phyloP scores from a whole-genome alignment of 2,888 invertebrate genomes.

The Herminia tarsipennalis region DNA sequence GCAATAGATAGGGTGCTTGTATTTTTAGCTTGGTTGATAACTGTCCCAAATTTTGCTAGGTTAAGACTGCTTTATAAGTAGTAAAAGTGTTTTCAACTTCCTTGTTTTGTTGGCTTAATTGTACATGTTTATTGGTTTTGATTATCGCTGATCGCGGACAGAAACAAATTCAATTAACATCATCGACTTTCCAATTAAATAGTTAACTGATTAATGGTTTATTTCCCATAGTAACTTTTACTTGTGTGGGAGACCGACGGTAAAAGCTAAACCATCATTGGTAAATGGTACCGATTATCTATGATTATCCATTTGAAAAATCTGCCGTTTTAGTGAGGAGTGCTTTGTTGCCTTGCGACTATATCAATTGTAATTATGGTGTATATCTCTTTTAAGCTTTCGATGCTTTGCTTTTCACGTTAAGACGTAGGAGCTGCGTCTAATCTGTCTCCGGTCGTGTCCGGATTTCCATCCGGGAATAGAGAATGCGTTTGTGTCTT shows the following conservation, averaged over 20 bases:
- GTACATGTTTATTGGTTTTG: background rate
- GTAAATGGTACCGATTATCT: conserved; percentile 29
- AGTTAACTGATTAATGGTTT: conserved; percentile 15
- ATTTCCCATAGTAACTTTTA: conserved; percentile 18
- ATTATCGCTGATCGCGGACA: background rate
- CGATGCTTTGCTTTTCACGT: too few species aligned
- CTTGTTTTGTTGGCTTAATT: too few species aligned
- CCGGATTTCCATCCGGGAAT: too few species aligned
- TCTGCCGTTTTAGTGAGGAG: too few species aligned
- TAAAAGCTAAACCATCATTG: background rate
- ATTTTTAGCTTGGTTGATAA: background rate
- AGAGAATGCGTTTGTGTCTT: too few species aligned
- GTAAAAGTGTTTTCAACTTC: too few species aligned
- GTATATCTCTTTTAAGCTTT: too few species aligned
- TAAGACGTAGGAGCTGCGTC: too few species aligned
- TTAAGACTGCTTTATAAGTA: background rate
- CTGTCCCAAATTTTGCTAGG: background rate
- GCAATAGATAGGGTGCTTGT: background rate
- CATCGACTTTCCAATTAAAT: too few species aligned
- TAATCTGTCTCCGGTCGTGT: too few species aligned
- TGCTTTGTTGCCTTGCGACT: too few species aligned
- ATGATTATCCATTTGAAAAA: conserved; percentile 22
- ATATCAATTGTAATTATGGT: too few species aligned
- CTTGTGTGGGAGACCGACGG: conserved; percentile 3
- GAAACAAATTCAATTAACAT: background rate